Conservation (phyloP, 2,113 vertebrate species). For the Mystacornis crossleyi region DNA sequence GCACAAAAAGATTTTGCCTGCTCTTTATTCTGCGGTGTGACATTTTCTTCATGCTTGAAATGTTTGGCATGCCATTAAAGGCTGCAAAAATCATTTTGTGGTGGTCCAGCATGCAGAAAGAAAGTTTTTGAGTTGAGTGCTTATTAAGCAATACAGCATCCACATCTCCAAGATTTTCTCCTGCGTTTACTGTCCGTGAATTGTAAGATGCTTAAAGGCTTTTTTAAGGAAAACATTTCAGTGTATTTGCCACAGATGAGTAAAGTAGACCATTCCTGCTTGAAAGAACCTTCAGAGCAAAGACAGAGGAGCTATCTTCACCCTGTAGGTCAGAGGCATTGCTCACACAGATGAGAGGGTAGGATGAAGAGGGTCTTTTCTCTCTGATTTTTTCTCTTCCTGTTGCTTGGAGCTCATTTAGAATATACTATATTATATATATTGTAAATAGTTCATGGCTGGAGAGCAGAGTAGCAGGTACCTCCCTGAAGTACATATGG, state of each 20-base stretch:
- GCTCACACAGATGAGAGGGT: background rate
- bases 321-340: background rate
- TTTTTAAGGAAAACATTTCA: background rate
- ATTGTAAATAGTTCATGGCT: background rate
- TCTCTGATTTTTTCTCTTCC: background rate
- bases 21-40: conserved; percentile 20
- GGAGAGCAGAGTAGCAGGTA: background rate
- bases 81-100: background rate
- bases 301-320: background rate
- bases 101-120: background rate
- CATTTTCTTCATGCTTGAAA: conserved; percentile 34
- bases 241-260: background rate
- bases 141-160: background rate
- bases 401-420: background rate
- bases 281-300: background rate
- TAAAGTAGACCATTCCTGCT: background rate
- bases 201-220: background rate
- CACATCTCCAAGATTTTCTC: background rate
- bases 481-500: background rate
- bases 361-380: background rate
- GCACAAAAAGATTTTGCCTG: background rate
- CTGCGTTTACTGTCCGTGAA: background rate
- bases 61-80: background rate
- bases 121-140: background rate
- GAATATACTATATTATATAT: background rate